Evolutionary conservation across 2,113 vertebrate species (phyloP).

Genomic region (Casuarius casuarius): DNA sequence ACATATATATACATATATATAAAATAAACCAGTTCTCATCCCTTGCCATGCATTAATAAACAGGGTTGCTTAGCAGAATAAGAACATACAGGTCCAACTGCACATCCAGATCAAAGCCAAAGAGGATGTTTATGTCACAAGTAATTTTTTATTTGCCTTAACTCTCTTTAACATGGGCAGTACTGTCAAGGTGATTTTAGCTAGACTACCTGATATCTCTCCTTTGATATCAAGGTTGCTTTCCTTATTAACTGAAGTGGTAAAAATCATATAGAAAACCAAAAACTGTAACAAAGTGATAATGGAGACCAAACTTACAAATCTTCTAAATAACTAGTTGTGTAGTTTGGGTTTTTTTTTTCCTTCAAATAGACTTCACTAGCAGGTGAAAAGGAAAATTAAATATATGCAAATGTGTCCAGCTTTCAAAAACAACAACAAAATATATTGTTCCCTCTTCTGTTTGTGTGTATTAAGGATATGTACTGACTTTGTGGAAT

Average conservation of each 20-base stretch:
- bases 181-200: background rate
- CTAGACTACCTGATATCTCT: background rate
- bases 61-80: fast-evolving
- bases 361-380: background rate
- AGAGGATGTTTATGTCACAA: background rate
- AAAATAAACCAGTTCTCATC: fast-evolving
- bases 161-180: background rate
- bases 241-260: background rate
- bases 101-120: background rate
- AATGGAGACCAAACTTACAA: background rate
- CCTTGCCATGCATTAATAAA: background rate
- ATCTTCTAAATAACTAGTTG: background rate
- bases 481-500: conserved; percentile 48
- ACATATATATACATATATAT: too few species aligned
- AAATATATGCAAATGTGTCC: background rate
- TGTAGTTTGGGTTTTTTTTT: background rate
- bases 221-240: background rate
- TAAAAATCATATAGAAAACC: background rate
- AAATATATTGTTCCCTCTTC: background rate
- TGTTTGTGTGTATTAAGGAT: conserved; percentile 39
- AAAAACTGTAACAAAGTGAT: background rate
- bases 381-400: background rate
- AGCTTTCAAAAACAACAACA: conserved; percentile 4
- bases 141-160: background rate
- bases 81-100: background rate